phyloP scores from a whole-genome alignment of 2,113 vertebrate genomes.

The Corythornis madagascariensis region DNA sequence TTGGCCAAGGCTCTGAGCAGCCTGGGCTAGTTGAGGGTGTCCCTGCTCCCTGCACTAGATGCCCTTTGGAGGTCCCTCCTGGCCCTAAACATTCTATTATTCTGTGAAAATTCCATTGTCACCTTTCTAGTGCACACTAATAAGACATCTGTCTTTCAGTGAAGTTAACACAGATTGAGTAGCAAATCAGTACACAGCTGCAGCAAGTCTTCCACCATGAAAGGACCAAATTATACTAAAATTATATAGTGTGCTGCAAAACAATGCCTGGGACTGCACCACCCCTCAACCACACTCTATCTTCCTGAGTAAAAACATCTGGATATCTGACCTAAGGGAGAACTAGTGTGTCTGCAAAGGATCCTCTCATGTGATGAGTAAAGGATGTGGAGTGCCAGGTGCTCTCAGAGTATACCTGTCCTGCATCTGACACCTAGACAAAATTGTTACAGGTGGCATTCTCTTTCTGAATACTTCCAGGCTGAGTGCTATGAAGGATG shows the following conservation, averaged over 20 bases:
- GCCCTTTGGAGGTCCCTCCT: too few species aligned
- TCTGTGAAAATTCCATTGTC: not conserved
- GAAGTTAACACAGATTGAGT: not conserved
- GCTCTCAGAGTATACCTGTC: not conserved
- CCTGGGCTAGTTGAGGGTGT: too few species aligned
- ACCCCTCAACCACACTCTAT: not conserved
- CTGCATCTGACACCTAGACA: not conserved
- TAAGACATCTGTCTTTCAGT: not conserved
- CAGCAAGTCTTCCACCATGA: not conserved
- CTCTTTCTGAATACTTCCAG: not conserved
- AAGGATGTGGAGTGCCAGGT: not conserved
- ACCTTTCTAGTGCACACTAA: not conserved
- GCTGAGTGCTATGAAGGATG: not conserved
- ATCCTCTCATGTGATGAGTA: not conserved
- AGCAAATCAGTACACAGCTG: not conserved
- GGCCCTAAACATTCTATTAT: too few species aligned
- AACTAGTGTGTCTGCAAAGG: not conserved
- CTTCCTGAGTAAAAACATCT: not conserved
- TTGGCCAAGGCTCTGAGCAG: too few species aligned
- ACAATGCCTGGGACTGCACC: not conserved
- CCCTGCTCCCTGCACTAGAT: too few species aligned
- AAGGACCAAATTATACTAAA: not conserved
- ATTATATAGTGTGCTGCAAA: rapidly evolving
- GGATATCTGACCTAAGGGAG: not conserved
- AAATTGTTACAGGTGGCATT: not conserved